Conservation (phyloP, 2,797 vertebrate genomes). For the Rhincodon typus region DNA sequence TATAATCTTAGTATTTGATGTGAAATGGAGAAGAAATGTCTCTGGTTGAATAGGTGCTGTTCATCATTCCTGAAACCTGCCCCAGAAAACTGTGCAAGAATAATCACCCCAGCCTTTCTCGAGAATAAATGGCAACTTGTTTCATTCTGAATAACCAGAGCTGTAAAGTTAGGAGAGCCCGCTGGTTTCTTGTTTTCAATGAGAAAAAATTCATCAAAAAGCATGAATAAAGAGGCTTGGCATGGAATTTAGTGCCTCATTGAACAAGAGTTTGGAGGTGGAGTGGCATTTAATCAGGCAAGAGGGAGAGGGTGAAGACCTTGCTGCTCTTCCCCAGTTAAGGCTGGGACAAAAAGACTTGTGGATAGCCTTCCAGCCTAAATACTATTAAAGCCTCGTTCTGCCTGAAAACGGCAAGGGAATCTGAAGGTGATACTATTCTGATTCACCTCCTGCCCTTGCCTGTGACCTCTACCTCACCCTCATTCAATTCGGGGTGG, state of each 20-base stretch:
- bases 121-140: background rate
- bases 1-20: background rate
- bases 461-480: too few species aligned
- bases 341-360: background rate
- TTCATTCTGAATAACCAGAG: background rate
- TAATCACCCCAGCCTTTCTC: background rate
- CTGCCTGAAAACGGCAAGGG: too few species aligned
- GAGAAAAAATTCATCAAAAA: background rate
- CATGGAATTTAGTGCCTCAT: background rate
- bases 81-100: background rate
- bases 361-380: too few species aligned
- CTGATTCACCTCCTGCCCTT: too few species aligned
- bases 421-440: too few species aligned
- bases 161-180: background rate
- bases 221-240: background rate
- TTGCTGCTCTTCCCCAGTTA: background rate
- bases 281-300: background rate
- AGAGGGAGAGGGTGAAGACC: background rate
- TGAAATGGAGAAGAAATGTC: slow-evolving; percentile 30
- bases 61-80: background rate
- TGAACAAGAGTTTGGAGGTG: background rate
- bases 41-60: background rate
- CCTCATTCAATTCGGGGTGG: too few species aligned
- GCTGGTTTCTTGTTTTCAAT: background rate
- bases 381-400: too few species aligned